A percentile compares a stretch with the other conserved stretches of the same genome.
These are phyloP conservation scores for Euleptes europaea DNA, from an alignment of 2,113 vertebrate genomes.

Conservation along the genomic window DNA sequence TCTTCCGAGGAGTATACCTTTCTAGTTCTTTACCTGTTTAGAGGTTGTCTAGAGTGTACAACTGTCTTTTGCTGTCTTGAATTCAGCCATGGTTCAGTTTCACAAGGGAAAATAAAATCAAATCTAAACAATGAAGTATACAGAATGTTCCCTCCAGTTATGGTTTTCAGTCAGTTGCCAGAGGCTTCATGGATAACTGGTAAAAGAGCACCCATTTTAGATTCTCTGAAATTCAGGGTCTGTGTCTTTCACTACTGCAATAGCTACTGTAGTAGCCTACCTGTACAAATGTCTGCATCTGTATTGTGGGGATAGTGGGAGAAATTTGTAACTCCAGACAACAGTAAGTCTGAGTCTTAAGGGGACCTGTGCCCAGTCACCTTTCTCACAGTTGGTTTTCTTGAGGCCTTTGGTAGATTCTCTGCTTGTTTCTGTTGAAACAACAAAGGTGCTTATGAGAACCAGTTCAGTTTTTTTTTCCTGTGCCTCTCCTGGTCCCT, in stretches of 20 bases:
- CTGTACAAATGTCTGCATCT: background rate
- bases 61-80: background rate
- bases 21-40: slow-evolving; percentile 34
- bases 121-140: background rate
- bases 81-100: background rate
- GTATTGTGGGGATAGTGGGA: background rate
- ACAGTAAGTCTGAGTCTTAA: background rate
- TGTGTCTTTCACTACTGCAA: background rate
- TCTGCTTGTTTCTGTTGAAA: background rate
- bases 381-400: background rate
- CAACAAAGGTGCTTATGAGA: background rate
- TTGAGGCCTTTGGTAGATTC: background rate
- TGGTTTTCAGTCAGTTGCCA: background rate
- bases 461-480: no score
- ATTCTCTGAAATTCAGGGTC: background rate
- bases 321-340: background rate
- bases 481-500: no score
- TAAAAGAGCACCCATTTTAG: background rate
- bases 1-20: slow-evolving; percentile 6
- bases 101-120: background rate
- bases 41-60: background rate
- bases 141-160: background rate
- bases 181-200: background rate
- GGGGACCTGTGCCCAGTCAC: no score
- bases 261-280: background rate